These are phyloP conservation scores for Athalia cordata DNA, from an alignment of 2,888 invertebrate genomes.

Conservation along the genomic window DNA sequence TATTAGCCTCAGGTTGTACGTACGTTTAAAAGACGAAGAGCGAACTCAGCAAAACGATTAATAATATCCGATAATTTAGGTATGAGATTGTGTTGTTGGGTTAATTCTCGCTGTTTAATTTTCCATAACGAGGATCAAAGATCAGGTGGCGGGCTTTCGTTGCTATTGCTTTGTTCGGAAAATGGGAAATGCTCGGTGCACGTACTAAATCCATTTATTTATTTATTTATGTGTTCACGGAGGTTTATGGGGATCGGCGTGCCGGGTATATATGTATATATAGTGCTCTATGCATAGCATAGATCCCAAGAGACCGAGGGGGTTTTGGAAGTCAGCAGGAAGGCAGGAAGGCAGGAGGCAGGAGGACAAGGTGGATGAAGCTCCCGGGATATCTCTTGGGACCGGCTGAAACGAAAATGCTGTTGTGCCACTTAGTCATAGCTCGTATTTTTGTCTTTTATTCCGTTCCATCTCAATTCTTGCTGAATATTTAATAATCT, in stretches of 20 bases:
- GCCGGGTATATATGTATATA: constrained; percentile 52
- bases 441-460: constrained; percentile 47
- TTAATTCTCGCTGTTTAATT: background rate
- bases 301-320: constrained; percentile 66
- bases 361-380: constrained; percentile 43
- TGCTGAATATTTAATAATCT: constrained; percentile 35
- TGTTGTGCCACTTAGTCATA: constrained; percentile 70
- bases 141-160: constrained; percentile 7
- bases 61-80: constrained; percentile 28
- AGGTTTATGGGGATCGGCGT: constrained; percentile 55
- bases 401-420: constrained; percentile 72
- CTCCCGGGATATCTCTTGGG: constrained; percentile 66
- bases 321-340: constrained; percentile 65
- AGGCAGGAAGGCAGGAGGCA: constrained; percentile 37
- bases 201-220: constrained; percentile 69
- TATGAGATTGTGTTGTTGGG: constrained; percentile 2
- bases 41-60: constrained; percentile 9
- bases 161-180: constrained; percentile 16
- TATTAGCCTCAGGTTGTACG: background rate
- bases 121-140: constrained; percentile 15
- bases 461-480: constrained; percentile 40
- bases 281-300: constrained; percentile 57
- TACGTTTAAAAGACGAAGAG: background rate
- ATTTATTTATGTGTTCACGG: constrained; percentile 71
- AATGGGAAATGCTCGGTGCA: constrained; percentile 35